Percentiles rank a stretch among this genome's conserved stretches.
These are phyloP conservation scores for Holothuria leucospilota DNA, from an alignment of 53 echinoderm and acorn worm genomes.

Conservation along the genomic window DNA sequence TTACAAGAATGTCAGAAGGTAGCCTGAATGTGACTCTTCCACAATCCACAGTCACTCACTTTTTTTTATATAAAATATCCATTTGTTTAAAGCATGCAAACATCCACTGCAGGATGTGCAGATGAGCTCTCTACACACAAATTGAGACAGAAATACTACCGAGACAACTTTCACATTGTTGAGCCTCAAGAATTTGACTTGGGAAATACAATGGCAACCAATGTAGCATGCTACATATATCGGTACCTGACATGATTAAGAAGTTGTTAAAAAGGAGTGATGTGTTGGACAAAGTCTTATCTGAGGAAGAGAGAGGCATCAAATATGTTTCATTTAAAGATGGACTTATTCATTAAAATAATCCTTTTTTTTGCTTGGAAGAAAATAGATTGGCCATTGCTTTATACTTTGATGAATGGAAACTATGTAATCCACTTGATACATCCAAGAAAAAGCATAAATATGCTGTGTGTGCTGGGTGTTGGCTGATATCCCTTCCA, in stretches of 20 bases:
- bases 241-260: conserved; percentile 14
- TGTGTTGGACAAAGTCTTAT: conserved; percentile 36
- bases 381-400: conserved; percentile 12
- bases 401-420: conserved; percentile 15
- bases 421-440: neutral
- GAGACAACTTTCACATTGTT: neutral
- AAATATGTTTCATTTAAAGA: conserved; percentile 33
- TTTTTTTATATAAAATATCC: neutral
- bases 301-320: neutral
- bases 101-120: neutral
- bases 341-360: neutral
- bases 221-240: conserved; percentile 6
- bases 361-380: neutral
- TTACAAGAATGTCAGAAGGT: neutral
- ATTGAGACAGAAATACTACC: neutral
- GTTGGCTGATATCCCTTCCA: conserved; percentile 40
- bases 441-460: conserved; percentile 8
- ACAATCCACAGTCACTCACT: neutral
- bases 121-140: neutral
- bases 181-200: conserved; percentile 18
- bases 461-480: neutral
- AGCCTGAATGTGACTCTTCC: neutral
- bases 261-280: conserved; percentile 12
- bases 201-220: conserved; percentile 12
- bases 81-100: neutral